These are phyloP conservation scores for Heteractis magnifica DNA, from an alignment of 92 coral and sea anemone species.

Conservation along the genomic window DNA sequence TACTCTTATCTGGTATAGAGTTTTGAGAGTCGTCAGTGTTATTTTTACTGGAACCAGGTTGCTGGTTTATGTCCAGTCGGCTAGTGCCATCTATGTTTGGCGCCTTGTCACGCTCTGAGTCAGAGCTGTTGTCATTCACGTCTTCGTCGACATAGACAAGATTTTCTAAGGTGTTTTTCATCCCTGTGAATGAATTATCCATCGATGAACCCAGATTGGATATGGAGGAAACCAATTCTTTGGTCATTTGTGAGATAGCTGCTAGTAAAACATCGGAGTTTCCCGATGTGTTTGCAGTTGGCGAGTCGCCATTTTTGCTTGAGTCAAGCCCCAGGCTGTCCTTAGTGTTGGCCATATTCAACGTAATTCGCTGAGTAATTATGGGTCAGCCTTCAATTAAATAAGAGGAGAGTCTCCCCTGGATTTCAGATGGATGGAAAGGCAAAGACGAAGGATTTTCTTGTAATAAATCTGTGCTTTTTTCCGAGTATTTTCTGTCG, in stretches of 20 bases:
- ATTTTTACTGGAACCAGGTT: background rate
- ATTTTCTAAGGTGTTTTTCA: background rate
- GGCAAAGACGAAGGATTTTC: too few species aligned
- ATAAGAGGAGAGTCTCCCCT: too few species aligned
- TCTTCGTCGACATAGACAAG: too few species aligned
- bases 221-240: background rate
- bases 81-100: background rate
- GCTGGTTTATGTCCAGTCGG: background rate
- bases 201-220: background rate
- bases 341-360: background rate
- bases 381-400: too few species aligned
- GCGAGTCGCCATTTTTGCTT: background rate
- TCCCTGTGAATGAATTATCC: background rate
- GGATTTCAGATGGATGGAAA: too few species aligned
- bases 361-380: too few species aligned
- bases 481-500: too few species aligned
- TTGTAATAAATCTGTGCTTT: too few species aligned
- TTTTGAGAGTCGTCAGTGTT: too few species aligned
- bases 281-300: background rate
- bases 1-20: too few species aligned
- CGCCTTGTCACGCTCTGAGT: constrained; percentile 10
- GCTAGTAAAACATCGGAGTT: background rate
- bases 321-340: background rate
- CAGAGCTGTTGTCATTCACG: background rate
- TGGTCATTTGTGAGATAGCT: background rate